Evolutionary conservation across 2,797 vertebrate genomes (phyloP), one percentile per base, ranked within the genome.

Genomic region (Chanos chanos): DNA sequence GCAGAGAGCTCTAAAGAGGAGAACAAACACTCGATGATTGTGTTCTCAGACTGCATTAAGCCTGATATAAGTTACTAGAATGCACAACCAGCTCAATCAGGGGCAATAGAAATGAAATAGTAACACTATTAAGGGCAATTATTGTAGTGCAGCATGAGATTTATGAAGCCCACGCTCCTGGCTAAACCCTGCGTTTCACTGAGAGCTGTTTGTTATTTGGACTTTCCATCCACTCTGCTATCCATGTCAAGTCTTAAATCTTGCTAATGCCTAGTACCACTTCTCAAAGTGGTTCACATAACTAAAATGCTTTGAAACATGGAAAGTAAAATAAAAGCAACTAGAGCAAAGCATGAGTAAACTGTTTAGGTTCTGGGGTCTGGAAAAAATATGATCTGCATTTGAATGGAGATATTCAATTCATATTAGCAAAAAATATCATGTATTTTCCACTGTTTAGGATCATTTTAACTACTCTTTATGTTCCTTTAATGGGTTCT

Each of bases 61-160:
- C 22, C 31, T 15, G 27, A 27, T 28, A 5, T 47, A 34, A 60
- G 44, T 50, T 47, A 72, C 36, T 58, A 64, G 68, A 66, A 76
- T 64, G 67, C 72, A 58, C 66, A 45, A 51, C 36, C 68, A 50
- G 70, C 72, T 71, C 44, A 7, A 39, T 70, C 65, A 58, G 25
- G 71, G 67, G 66, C 76, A 79, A 65, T 63, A 59, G 59, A 72
- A 71, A 61, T 80, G 68, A 87, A 78, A 70, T 71, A 83, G 83
- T 71, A 77, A 37, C 41, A 64, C 62, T 64, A 70, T 75, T 81
- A 80, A 76, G 78, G 68, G 63, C 65, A 73, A 70, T 81, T 74
- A 77, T 75, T 76, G 61, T 59, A 54, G 68, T 81, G 66, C 83
- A 83, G 77, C 61, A 61, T 77, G 72, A 72, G 73, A 85, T 86